Percentiles rank a stretch among this genome's conserved stretches.
phyloP scores from a whole-genome alignment of 2,888 invertebrate species.

The Drosophila atripex region DNA sequence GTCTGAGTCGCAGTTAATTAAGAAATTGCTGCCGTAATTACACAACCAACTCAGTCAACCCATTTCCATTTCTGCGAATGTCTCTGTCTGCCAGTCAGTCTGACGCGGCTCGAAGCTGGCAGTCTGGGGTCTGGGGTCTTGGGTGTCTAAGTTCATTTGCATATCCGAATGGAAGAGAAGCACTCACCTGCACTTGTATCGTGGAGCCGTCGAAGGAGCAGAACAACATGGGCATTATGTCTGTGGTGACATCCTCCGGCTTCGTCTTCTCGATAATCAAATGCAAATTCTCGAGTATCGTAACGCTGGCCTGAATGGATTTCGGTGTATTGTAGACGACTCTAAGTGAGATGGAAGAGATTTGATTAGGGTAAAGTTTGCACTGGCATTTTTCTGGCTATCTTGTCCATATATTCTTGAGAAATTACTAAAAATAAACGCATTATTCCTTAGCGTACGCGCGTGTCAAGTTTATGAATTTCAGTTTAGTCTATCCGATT shows the following conservation, averaged over 20 bases:
- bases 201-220: constrained; percentile 94
- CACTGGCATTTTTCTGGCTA: not conserved
- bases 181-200: constrained; percentile 93
- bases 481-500: not conserved
- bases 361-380: constrained; percentile 37
- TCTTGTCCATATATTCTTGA: not conserved
- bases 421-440: constrained; percentile 20
- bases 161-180: constrained; percentile 53
- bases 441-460: constrained; percentile 14
- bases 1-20: constrained; percentile 63
- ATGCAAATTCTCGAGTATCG: constrained; percentile 94
- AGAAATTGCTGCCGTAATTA: constrained; percentile 74
- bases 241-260: constrained; percentile 90
- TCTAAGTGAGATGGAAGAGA: constrained; percentile 82
- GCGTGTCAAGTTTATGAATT: constrained; percentile 31
- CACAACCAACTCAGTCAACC: constrained; percentile 66
- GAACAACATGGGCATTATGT: constrained; percentile 94
- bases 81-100: constrained; percentile 4
- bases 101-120: not conserved
- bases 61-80: constrained; percentile 42
- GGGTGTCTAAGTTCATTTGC: constrained; percentile 54
- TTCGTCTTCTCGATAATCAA: constrained; percentile 94
- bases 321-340: constrained; percentile 90
- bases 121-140: not conserved
- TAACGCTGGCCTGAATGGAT: constrained; percentile 93